Base-by-base conservation (phyloP, 2,888 invertebrate species). In the Eupeodes latifasciatus region DNA sequence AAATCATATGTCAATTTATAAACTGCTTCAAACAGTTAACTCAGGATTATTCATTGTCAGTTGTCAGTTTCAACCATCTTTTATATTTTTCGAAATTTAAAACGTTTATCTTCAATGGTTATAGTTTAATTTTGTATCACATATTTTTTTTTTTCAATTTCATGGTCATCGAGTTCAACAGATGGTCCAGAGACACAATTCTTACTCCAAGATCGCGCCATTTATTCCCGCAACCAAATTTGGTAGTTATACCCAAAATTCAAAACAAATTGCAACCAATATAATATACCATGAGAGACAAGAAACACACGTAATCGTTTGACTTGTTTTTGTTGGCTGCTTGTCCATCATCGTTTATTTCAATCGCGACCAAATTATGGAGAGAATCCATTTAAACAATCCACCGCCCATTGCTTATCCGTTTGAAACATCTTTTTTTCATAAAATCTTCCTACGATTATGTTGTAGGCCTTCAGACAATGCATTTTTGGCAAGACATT, bases 351-450 rank as follows among this genome's bases (percentile, higher is more conserved):
- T 34, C 9, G 6, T 11, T 47, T 36, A 5, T n/a, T 67, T 67
- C 34, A 67, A 11, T 36, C 11, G 62, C 11, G 62, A 40, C 49
- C 34, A 69, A 76, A 78, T 16, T 86, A 86, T 86, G 86, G 79
- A 62, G 7, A 75, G 57, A 82, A 79, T 64, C 64, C 53, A 86
- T 82, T 79, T 34, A 71, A 75, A 69, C 79, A 62, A 79, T 86
- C 86, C 86, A 83, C 86, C 86, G 86, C 86, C 86, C 79, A 86
- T 55, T 16, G 40, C 11, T 51, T 59, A 61, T 59, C 69, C 49
- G 61, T 49, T 57, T 19, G 19, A 51, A 59, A 40, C 69, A 69
- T 69, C 69, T 59, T 77, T 47, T 83, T 55, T 12, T 57, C 40
- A 40, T 40, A 40, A 40, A 40, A 40, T 40, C 40, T 40, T 5